Conservation (phyloP, 1,140 invertebrate species). For the Coelopa frigida region DNA sequence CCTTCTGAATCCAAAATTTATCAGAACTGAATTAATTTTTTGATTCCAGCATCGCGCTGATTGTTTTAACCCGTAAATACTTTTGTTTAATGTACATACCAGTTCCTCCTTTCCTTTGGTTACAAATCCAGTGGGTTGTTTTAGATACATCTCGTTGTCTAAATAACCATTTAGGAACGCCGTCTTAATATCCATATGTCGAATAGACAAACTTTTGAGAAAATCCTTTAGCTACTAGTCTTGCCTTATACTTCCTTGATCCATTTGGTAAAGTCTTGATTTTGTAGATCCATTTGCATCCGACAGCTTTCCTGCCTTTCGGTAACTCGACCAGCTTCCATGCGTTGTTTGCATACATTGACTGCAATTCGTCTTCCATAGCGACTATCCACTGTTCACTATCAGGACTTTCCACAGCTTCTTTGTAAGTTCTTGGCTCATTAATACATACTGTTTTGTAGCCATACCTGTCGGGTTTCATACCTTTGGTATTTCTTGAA, state of each 20-base stretch:
- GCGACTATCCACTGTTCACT: constrained; percentile 19
- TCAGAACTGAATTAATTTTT: constrained; percentile 9
- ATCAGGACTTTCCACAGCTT: constrained; percentile 7
- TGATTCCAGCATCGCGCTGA: constrained; percentile 37
- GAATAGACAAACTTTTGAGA: constrained; percentile 9
- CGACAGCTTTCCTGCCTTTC: constrained; percentile 14
- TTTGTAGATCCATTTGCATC: constrained; percentile 20
- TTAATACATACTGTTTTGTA: background rate
- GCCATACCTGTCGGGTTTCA: constrained; percentile 3
- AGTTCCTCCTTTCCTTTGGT: constrained; percentile 15
- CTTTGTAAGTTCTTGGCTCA: constrained; percentile 3
- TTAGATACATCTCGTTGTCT: constrained; percentile 40
- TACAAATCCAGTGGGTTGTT: constrained; percentile 16
- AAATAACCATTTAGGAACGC: constrained; percentile 44
- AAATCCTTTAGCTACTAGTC: constrained; percentile 2
- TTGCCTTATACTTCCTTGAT: constrained; percentile 30
- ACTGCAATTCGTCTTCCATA: constrained; percentile 22
- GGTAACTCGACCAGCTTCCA: constrained; percentile 22
- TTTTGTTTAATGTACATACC: constrained; percentile 35
- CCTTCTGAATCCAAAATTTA: constrained; percentile 13
- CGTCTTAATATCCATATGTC: constrained; percentile 35
- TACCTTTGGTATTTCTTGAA: constrained; percentile 6
- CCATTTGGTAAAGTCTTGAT: constrained; percentile 21
- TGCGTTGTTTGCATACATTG: constrained; percentile 18
- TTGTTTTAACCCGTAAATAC: constrained; percentile 46